phyloP scores from a whole-genome alignment of 2,797 vertebrate genomes.

The Gambusia yucatana region DNA sequence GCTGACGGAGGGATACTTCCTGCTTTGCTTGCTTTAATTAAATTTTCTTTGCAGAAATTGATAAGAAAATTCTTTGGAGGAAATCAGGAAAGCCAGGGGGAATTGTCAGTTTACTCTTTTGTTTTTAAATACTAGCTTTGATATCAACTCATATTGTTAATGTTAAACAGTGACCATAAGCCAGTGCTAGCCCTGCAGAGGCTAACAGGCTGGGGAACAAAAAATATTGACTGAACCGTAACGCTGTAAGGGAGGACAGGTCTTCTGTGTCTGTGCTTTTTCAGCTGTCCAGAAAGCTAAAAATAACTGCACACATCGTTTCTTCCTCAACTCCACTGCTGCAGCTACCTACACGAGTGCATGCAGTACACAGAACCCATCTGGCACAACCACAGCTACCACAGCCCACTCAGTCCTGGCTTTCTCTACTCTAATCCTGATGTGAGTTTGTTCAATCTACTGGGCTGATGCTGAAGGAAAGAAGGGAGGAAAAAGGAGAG shows the following conservation, averaged over 20 bases:
- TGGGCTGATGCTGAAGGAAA: conserved; percentile 6
- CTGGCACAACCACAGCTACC: conserved; percentile 24
- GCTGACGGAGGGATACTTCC: conserved; percentile 11
- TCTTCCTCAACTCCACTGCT: conserved; percentile 23
- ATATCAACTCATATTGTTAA: neutral
- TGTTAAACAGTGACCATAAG: conserved; percentile 26
- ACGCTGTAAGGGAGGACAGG: conserved; percentile 35
- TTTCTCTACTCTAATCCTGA: conserved; percentile 12
- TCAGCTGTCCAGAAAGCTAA: conserved; percentile 72
- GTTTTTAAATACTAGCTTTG: conserved; percentile 9
- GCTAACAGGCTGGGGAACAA: conserved; percentile 8
- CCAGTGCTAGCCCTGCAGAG: conserved; percentile 31
- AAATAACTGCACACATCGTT: conserved; percentile 60
- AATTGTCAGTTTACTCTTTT: neutral
- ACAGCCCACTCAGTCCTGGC: conserved; percentile 1
- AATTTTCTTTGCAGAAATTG: neutral
- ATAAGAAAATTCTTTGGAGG: neutral
- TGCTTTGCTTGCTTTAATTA: neutral
- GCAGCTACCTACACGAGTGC: conserved; percentile 22
- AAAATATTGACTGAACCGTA: conserved; percentile 33
- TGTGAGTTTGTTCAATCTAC: conserved; percentile 9
- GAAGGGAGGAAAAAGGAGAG: conserved; percentile 47
- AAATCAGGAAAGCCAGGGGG: conserved; percentile 1
- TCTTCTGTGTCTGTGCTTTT: conserved; percentile 40
- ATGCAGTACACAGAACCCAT: conserved; percentile 21